Evolutionary conservation across 2,113 vertebrate species (phyloP).

Genomic region (Odocoileus virginianus): DNA sequence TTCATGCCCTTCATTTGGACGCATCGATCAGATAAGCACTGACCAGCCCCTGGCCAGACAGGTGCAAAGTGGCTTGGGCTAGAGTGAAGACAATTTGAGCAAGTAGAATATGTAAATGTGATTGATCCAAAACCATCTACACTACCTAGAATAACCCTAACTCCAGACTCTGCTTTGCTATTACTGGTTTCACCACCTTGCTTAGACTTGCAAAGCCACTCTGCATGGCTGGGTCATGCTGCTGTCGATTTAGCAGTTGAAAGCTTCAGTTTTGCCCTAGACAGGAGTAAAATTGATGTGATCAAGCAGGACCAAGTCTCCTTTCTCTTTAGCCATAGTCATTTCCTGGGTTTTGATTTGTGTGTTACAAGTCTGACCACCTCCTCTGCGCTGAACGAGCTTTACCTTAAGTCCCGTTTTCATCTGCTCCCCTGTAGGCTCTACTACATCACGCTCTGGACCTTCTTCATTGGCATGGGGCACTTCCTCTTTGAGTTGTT

Average conservation of each 20-base stretch:
- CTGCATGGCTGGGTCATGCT: not conserved
- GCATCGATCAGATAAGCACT: not conserved
- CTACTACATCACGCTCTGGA: slow-evolving; percentile 95
- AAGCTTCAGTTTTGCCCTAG: not conserved
- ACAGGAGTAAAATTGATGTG: not conserved
- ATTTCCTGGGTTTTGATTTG: not conserved
- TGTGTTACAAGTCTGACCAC: not conserved
- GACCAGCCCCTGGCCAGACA: not conserved
- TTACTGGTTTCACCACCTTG: not conserved
- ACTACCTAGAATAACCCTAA: rapidly evolving
- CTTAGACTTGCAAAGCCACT: not conserved
- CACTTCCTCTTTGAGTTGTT: slow-evolving; percentile 88
- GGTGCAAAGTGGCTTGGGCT: not conserved
- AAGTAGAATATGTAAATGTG: not conserved
- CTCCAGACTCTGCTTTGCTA: not conserved
- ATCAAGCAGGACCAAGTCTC: not conserved
- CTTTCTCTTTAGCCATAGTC: not conserved
- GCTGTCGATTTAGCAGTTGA: not conserved
- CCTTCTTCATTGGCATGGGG: slow-evolving; percentile 92
- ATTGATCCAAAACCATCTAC: not conserved
- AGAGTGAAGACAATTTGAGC: not conserved
- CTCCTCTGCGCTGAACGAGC: no score
- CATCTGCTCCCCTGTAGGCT: slow-evolving; percentile 82
- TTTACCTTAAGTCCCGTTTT: not conserved
- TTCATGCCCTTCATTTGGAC: not conserved